Percentiles rank a stretch among this genome's conserved stretches.
These are phyloP conservation scores for Scrobipalpa atriplicella DNA, from an alignment of 2,888 invertebrate genomes.

Conservation along the genomic window DNA sequence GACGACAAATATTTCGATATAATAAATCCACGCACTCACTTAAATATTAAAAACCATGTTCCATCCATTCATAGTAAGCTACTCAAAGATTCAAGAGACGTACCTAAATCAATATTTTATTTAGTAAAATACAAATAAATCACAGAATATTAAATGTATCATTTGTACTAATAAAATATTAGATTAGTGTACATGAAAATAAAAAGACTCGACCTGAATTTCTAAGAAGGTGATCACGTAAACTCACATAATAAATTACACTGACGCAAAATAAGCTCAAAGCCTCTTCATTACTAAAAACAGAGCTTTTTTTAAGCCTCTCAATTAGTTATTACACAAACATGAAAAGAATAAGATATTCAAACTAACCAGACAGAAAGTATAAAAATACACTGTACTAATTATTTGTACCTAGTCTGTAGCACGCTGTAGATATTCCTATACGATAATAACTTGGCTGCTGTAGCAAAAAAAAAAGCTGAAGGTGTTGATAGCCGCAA, in stretches of 20 bases:
- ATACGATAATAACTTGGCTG: too few species aligned
- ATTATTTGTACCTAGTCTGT: too few species aligned
- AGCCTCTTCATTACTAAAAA: too few species aligned
- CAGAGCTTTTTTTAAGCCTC: too few species aligned
- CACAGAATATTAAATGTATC: not conserved
- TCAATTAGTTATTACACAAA: too few species aligned
- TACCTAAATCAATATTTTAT: conserved; percentile 15
- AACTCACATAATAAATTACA: too few species aligned
- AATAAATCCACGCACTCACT: not conserved
- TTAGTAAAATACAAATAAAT: not conserved
- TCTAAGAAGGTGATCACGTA: not conserved
- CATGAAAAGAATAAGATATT: too few species aligned
- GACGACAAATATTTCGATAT: too few species aligned
- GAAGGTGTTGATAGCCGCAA: conserved; percentile 6
- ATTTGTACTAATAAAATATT: not conserved
- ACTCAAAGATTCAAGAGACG: conserved; percentile 7
- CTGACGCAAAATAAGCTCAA: too few species aligned
- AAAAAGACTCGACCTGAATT: not conserved
- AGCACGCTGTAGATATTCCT: too few species aligned
- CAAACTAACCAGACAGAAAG: too few species aligned
- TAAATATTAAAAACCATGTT: not conserved
- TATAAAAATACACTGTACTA: too few species aligned
- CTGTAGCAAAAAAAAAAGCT: not conserved
- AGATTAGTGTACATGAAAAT: not conserved
- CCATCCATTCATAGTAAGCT: conserved; percentile 1